These are phyloP conservation scores for Pithys albifrons DNA, from an alignment of 2,113 vertebrate species.

Conservation along the genomic window DNA sequence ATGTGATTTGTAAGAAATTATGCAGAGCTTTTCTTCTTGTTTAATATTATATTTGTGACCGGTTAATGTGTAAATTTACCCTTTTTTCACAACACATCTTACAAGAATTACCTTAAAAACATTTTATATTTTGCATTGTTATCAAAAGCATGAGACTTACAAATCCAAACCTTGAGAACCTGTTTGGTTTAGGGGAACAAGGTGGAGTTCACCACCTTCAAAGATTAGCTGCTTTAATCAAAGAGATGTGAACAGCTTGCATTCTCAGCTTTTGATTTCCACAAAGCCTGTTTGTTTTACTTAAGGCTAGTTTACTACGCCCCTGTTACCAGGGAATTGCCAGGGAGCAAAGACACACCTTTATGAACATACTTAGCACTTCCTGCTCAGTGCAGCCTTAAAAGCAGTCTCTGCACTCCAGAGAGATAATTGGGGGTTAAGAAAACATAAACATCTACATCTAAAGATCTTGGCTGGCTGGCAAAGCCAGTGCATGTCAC, in stretches of 20 bases:
- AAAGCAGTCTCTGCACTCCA: not conserved
- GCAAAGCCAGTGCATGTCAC: not conserved
- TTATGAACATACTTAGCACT: slow-evolving; percentile 26
- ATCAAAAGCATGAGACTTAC: not conserved
- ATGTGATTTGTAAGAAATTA: not conserved
- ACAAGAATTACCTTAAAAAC: not conserved
- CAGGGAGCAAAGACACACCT: slow-evolving; percentile 61
- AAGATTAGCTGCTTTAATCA: slow-evolving; percentile 13
- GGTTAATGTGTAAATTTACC: not conserved
- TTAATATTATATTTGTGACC: not conserved
- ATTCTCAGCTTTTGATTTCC: slow-evolving; percentile 45
- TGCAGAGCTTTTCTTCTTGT: not conserved
- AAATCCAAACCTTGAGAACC: not conserved
- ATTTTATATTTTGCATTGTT: not conserved
- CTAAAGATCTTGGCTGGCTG: not conserved
- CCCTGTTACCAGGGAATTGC: slow-evolving; percentile 52
- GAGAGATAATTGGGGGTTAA: slow-evolving; percentile 4
- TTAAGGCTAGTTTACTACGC: slow-evolving; percentile 24
- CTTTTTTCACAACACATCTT: not conserved
- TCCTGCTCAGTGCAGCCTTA: slow-evolving; percentile 6
- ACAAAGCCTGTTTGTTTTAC: slow-evolving; percentile 62
- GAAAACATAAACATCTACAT: not conserved
- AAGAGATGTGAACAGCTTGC: not conserved
- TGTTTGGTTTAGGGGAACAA: not conserved
- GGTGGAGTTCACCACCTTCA: not conserved